Conservation (phyloP, 2,113 vertebrate species). For the Piprites chloris region DNA sequence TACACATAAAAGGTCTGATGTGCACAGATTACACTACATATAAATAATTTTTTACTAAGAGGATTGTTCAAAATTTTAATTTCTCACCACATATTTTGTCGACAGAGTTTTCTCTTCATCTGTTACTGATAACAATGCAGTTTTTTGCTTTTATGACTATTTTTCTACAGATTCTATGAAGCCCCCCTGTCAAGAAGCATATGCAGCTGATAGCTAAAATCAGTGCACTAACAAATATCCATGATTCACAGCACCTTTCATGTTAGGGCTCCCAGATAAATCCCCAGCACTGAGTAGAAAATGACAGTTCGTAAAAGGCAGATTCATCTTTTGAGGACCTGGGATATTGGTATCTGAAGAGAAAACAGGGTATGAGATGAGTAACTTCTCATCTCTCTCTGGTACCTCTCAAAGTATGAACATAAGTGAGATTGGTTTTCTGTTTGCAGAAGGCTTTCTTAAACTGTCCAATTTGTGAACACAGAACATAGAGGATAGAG, state of each 20-base stretch:
- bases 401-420: neutral
- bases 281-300: constrained; percentile 52
- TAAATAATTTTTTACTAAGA: neutral
- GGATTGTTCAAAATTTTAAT: neutral
- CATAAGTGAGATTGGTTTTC: constrained; percentile 29
- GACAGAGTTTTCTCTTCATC: neutral
- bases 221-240: neutral
- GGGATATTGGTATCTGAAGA: neutral
- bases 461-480: constrained; percentile 38
- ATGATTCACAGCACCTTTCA: constrained; percentile 4
- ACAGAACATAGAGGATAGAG: constrained; percentile 8
- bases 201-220: constrained; percentile 1
- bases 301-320: constrained; percentile 37
- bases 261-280: constrained; percentile 34
- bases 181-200: neutral
- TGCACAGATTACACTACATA: neutral
- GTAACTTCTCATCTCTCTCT: constrained; percentile 2
- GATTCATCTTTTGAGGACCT: constrained; percentile 34
- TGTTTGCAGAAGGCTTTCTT: constrained; percentile 58
- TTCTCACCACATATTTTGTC: neutral
- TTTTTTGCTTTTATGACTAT: constrained; percentile 12
- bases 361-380: neutral
- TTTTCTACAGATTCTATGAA: constrained; percentile 10
- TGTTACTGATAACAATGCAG: neutral
- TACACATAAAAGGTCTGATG: neutral